A percentile compares a stretch with the other conserved stretches of the same genome.
phyloP scores from a whole-genome alignment of 2,113 vertebrate species.

The Nothocercus nigrocapillus region DNA sequence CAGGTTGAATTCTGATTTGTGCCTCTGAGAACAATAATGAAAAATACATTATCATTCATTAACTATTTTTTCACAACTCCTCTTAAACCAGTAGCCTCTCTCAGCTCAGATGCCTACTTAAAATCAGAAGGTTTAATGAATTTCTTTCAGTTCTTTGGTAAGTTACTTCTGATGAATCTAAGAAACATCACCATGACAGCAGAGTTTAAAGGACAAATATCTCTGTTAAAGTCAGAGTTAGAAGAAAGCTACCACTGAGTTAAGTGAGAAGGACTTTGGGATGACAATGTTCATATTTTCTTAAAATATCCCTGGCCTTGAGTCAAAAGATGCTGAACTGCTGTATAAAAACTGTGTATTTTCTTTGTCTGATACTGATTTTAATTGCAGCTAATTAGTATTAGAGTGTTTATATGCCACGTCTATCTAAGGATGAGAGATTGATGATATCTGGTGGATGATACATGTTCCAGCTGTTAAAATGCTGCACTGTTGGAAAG shows the following conservation, averaged over 20 bases:
- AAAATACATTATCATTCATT: not conserved
- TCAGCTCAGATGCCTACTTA: not conserved
- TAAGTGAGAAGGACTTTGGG: not conserved
- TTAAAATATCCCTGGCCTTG: not conserved
- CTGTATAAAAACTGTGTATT: not conserved
- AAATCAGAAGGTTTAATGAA: not conserved
- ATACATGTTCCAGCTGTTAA: not conserved
- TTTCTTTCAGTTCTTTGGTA: not conserved
- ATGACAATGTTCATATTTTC: not conserved
- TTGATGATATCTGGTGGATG: not conserved
- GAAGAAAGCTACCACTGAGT: not conserved
- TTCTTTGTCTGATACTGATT: not conserved
- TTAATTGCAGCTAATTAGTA: conserved; percentile 28
- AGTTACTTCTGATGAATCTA: not conserved
- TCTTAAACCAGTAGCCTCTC: not conserved
- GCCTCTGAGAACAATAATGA: not conserved
- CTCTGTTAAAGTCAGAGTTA: not conserved
- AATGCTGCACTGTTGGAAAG: not conserved
- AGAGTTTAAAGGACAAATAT: not conserved
- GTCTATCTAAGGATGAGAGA: not conserved
- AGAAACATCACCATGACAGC: not conserved
- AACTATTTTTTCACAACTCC: not conserved
- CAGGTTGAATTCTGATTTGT: not conserved
- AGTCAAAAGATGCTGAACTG: not conserved
- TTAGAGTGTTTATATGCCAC: not conserved